Evolutionary conservation across 2,797 vertebrate genomes (phyloP).

Genomic region (Coregonus ussuriensis): DNA sequence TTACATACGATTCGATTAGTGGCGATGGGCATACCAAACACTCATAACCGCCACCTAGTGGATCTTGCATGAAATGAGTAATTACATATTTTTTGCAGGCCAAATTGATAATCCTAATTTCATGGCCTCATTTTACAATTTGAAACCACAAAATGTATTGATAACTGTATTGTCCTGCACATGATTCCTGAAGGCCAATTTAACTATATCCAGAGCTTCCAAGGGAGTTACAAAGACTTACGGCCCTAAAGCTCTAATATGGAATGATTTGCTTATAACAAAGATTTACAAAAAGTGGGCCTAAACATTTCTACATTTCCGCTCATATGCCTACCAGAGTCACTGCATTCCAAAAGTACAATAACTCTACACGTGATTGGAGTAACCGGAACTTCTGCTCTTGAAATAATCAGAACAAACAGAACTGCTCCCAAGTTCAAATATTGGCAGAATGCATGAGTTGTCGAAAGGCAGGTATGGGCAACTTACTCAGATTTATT

Average conservation of each 20-base stretch:
- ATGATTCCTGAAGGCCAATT: no score
- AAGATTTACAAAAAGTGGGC: conserved; percentile 45
- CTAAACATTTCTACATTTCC: background rate
- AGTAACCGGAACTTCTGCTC: conserved; percentile 64
- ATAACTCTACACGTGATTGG: conserved; percentile 35
- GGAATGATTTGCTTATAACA: no score
- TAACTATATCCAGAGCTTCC: no score
- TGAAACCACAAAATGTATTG: no score
- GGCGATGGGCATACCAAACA: conserved; percentile 11
- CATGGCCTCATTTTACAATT: no score
- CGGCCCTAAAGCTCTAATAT: no score
- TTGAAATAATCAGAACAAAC: conserved; percentile 67
- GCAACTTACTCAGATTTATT: conserved; percentile 35
- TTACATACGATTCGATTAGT: background rate
- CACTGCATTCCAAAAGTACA: background rate
- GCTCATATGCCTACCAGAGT: no score
- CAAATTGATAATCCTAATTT: no score
- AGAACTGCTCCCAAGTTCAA: conserved; percentile 71
- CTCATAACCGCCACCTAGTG: conserved; percentile 47
- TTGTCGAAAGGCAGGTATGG: conserved; percentile 41
- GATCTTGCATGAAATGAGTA: no score
- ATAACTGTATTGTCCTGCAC: no score
- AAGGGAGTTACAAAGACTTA: no score
- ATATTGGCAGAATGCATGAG: conserved; percentile 69
- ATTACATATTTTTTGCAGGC: no score